A percentile compares a stretch with the other conserved stretches of the same genome.
These are phyloP conservation scores for Diploscapter pachys DNA, from an alignment of 1,140 invertebrate genomes.

Conservation along the genomic window DNA sequence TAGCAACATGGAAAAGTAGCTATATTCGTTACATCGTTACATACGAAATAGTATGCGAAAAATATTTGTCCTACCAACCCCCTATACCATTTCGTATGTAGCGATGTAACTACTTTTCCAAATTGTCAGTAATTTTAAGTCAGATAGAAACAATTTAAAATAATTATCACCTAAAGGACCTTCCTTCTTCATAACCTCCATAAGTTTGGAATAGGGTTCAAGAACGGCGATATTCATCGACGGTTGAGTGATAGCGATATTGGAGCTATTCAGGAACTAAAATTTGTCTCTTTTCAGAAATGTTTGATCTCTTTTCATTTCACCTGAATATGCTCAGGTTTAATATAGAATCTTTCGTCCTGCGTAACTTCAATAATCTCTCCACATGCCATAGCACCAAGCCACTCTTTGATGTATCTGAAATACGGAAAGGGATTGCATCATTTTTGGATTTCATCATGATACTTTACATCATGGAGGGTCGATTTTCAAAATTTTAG, in stretches of 20 bases:
- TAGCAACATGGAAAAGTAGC: too few relatives aligned
- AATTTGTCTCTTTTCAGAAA: neutral
- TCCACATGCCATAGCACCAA: constrained; percentile 33
- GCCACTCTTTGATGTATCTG: constrained; percentile 36
- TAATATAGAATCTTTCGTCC: constrained; percentile 43
- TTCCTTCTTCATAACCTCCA: constrained; percentile 20
- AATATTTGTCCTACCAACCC: too few relatives aligned
- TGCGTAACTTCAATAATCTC: constrained; percentile 42
- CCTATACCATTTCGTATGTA: too few relatives aligned
- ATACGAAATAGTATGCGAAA: too few relatives aligned
- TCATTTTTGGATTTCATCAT: too few relatives aligned
- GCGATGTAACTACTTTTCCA: too few relatives aligned
- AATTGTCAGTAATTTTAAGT: too few relatives aligned
- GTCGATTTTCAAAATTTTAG: too few relatives aligned
- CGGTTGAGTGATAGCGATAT: neutral
- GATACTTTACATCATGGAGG: too few relatives aligned
- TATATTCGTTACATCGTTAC: too few relatives aligned
- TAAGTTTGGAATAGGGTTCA: neutral
- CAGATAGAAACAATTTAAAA: too few relatives aligned
- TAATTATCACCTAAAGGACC: constrained; percentile 1
- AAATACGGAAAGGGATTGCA: neutral
- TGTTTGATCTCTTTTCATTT: neutral
- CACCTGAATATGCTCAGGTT: constrained; percentile 25
- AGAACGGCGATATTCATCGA: neutral
- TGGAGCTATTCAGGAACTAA: too few relatives aligned